phyloP scores from a whole-genome alignment of 2,888 invertebrate species.

The Hypomecis atomaria region DNA sequence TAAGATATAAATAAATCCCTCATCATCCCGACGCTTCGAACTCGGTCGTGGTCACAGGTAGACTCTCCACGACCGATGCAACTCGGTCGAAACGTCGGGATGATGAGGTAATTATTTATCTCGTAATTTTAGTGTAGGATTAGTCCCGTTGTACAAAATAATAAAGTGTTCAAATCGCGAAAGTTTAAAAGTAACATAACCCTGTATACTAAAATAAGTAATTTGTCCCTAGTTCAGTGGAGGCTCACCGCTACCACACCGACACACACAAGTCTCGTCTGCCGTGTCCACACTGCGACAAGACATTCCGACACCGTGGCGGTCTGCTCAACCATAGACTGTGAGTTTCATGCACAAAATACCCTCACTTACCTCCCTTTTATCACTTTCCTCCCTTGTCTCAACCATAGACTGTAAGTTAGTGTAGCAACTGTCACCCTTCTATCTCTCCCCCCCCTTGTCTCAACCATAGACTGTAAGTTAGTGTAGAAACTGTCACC shows the following conservation, averaged over 20 bases:
- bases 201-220: background rate
- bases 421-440: too few species aligned
- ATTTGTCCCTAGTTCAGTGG: slow-evolving; percentile 59
- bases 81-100: too few species aligned
- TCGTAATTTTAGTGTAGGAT: too few species aligned
- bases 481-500: background rate
- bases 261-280: slow-evolving; percentile 69
- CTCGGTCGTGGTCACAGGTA: too few species aligned
- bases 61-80: too few species aligned
- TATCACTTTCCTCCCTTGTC: slow-evolving; percentile 13
- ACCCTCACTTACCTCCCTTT: too few species aligned
- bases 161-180: too few species aligned
- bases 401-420: slow-evolving; percentile 73
- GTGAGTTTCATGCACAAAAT: slow-evolving; percentile 49
- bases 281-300: slow-evolving; percentile 72
- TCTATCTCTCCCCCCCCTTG: background rate
- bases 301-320: slow-evolving; percentile 73
- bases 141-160: too few species aligned
- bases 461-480: slow-evolving; percentile 74
- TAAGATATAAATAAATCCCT: too few species aligned
- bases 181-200: slow-evolving; percentile 37
- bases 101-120: too few species aligned
- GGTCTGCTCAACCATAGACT: slow-evolving; percentile 74
- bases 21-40: too few species aligned
- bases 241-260: slow-evolving; percentile 68